Percentiles rank a stretch among this genome's conserved stretches.
Evolutionary conservation across 2,113 vertebrate species (phyloP).

Genomic region (Recurvirostra avosetta): DNA sequence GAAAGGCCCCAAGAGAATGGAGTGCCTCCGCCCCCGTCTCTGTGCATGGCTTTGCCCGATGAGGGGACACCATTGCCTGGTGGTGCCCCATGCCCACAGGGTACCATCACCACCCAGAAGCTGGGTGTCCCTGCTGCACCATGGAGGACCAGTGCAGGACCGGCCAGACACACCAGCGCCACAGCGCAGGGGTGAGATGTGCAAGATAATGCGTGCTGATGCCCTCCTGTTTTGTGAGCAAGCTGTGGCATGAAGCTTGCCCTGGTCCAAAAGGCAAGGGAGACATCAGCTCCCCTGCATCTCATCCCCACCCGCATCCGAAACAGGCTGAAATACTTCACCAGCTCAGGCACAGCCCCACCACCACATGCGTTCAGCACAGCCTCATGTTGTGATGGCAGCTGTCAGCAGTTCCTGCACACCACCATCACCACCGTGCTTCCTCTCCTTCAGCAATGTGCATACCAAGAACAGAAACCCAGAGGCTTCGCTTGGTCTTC

Average conservation of each 20-base stretch:
- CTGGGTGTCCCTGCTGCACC: too few relatives aligned
- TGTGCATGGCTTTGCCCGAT: not conserved
- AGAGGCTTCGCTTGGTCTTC: not conserved
- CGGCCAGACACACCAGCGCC: too few relatives aligned
- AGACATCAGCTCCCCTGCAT: not conserved
- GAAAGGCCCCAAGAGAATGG: not conserved
- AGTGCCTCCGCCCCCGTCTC: not conserved
- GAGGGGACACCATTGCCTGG: not conserved
- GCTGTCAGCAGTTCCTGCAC: not conserved
- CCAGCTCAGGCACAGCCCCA: not conserved
- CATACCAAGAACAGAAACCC: accelerated
- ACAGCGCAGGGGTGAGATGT: accelerated
- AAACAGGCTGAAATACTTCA: not conserved
- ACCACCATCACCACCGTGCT: accelerated
- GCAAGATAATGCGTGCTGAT: not conserved
- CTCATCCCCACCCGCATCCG: accelerated
- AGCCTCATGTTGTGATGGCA: accelerated
- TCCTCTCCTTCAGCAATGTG: not conserved
- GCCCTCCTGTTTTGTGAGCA: not conserved
- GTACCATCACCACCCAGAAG: not conserved
- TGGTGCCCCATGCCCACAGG: not conserved
- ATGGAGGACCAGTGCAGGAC: too few relatives aligned
- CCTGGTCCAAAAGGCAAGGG: not conserved
- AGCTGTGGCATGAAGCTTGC: not conserved
- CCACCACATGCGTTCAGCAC: accelerated